Evolutionary conservation across 2,888 invertebrate genomes (phyloP).

Genomic region (Escarpia spicata): DNA sequence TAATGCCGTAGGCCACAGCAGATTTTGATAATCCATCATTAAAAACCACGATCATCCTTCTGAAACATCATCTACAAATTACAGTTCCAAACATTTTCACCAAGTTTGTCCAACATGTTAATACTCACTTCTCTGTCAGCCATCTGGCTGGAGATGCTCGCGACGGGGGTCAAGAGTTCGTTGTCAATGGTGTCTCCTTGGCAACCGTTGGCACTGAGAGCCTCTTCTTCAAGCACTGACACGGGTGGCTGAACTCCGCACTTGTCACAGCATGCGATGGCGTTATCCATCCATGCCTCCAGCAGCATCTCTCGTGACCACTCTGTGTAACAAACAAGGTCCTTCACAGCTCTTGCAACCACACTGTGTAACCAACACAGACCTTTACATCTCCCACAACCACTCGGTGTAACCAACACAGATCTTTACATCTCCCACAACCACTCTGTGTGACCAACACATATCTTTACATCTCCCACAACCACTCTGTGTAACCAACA

Average conservation of each 20-base stretch:
- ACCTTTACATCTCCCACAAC: too few species aligned
- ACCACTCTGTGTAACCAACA: too few species aligned
- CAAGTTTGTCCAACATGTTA: not conserved
- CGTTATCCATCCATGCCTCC: conserved; percentile 77
- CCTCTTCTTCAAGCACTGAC: conserved; percentile 49
- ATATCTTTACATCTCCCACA: too few species aligned
- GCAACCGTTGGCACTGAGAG: not conserved
- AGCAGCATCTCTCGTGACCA: conserved; percentile 76
- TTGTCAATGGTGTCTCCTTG: not conserved
- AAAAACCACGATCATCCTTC: too few species aligned
- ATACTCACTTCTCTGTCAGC: not conserved
- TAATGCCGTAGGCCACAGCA: too few species aligned
- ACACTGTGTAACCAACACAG: not conserved
- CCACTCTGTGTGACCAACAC: too few species aligned
- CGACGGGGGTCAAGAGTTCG: not conserved
- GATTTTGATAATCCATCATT: too few species aligned
- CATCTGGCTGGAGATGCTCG: not conserved
- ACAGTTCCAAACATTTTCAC: not conserved
- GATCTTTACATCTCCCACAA: too few species aligned
- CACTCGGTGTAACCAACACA: too few species aligned
- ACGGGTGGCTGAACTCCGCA: conserved; percentile 75
- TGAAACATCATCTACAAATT: not conserved
- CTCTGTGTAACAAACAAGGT: conserved; percentile 66
- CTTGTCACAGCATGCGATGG: conserved; percentile 74
- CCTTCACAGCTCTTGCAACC: not conserved